Evolutionary conservation across 1,140 invertebrate species (phyloP).

Genomic region (Neodiprion pinetum): DNA sequence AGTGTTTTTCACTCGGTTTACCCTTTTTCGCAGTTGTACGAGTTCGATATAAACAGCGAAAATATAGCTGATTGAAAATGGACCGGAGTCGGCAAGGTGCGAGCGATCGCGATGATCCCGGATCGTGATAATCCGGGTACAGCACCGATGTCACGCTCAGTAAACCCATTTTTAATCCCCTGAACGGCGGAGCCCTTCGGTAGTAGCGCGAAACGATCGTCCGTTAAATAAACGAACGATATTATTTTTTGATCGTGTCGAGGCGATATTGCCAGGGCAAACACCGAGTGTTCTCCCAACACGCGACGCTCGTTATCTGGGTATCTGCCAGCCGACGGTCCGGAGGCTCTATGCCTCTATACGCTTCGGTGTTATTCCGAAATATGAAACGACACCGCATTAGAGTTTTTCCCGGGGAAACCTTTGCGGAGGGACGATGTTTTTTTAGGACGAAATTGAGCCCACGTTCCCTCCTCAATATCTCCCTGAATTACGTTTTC

Average conservation of each 20-base stretch:
- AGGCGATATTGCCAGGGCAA: not conserved
- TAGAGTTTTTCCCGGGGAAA: not conserved
- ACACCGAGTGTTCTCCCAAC: not conserved
- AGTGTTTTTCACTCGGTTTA: no score
- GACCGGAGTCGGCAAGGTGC: slow-evolving; percentile 1
- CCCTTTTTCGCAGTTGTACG: no score
- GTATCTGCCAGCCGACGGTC: no score
- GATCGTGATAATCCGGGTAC: not conserved
- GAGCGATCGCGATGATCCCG: not conserved
- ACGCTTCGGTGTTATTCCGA: not conserved
- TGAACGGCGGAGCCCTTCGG: slow-evolving; percentile 26
- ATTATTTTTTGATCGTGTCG: slow-evolving; percentile 56
- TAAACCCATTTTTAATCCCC: slow-evolving; percentile 59
- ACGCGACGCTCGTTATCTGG: no score
- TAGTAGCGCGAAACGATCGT: slow-evolving; percentile 27
- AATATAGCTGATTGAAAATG: not conserved
- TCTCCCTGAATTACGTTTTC: not conserved
- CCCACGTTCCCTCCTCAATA: not conserved
- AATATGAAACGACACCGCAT: slow-evolving; percentile 4
- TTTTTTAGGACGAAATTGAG: slow-evolving; percentile 48
- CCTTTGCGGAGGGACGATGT: slow-evolving; percentile 28
- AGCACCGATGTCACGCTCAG: slow-evolving; percentile 44
- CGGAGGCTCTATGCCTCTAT: no score
- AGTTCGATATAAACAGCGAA: no score
- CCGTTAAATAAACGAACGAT: slow-evolving; percentile 56